A percentile compares a stretch with the other conserved stretches of the same genome.
Evolutionary conservation across 2,113 vertebrate genomes (phyloP).

Genomic region (Hyaena hyaena): DNA sequence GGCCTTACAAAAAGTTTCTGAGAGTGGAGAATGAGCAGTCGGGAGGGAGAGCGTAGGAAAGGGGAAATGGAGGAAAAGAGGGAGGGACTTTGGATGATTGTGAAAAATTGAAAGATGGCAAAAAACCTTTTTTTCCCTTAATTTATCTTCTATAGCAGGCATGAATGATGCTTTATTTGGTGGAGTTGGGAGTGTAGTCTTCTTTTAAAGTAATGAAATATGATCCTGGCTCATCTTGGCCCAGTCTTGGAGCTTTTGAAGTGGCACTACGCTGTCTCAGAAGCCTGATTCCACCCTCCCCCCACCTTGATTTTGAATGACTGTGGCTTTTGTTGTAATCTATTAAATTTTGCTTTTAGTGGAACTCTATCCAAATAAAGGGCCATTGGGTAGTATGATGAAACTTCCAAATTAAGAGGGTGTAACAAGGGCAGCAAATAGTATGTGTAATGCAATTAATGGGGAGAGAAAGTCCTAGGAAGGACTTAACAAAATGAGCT

Average conservation of each 20-base stretch:
- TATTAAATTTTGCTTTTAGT: constrained; percentile 58
- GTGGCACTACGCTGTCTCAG: background rate
- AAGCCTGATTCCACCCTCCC: background rate
- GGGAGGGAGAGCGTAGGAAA: background rate
- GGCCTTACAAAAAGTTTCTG: background rate
- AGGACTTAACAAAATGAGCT: constrained; percentile 3
- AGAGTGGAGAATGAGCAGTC: background rate
- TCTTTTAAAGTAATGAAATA: constrained; percentile 58
- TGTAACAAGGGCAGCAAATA: constrained; percentile 7
- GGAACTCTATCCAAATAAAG: constrained; percentile 38
- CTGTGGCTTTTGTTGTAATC: constrained; percentile 65
- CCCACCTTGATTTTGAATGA: constrained; percentile 37
- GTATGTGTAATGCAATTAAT: background rate
- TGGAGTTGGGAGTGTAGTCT: background rate
- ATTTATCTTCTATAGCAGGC: background rate
- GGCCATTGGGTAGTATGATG: background rate
- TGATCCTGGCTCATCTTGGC: constrained; percentile 2
- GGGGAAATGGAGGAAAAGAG: background rate
- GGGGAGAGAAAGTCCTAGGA: constrained; percentile 23
- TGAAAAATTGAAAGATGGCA: background rate
- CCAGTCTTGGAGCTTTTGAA: constrained; percentile 49
- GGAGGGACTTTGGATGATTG: background rate
- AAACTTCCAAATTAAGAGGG: constrained; percentile 19
- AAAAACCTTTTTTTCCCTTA: constrained; percentile 37
- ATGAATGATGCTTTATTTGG: constrained; percentile 26